A percentile compares a stretch with the other conserved stretches of the same genome.
Conservation (phyloP, 2,113 vertebrate genomes). For the Astur gentilis region DNA sequence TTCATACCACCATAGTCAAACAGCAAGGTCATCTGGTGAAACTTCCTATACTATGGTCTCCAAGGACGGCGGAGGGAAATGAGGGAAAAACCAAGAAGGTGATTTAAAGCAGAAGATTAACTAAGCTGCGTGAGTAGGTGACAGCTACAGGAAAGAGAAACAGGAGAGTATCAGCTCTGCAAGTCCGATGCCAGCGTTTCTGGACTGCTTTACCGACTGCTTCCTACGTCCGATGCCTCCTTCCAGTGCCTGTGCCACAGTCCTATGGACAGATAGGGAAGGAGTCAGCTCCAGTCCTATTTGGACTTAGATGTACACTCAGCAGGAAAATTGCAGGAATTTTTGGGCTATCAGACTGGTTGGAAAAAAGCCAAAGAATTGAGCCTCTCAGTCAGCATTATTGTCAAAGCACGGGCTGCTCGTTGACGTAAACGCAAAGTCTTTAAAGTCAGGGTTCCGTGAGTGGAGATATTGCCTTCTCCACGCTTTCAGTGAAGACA, state of each 20-base stretch:
- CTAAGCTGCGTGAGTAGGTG: neutral
- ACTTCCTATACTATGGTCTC: neutral
- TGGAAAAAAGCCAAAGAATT: neutral
- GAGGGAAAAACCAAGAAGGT: neutral
- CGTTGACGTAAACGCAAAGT: neutral
- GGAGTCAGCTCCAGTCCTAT: neutral
- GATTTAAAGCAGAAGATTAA: neutral
- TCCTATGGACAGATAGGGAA: neutral
- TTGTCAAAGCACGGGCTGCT: neutral
- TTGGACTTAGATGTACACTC: neutral
- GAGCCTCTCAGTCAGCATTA: neutral
- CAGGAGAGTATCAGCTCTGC: neutral
- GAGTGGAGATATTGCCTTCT: neutral
- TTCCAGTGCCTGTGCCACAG: neutral
- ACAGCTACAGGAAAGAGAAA: neutral
- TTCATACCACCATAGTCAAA: neutral
- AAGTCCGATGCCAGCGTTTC: neutral
- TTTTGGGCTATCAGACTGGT: neutral
- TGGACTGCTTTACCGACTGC: neutral
- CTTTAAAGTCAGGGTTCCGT: neutral
- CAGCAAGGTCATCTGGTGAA: neutral
- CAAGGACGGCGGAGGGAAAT: neutral
- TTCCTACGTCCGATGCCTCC: neutral
- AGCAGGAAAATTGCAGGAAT: neutral
- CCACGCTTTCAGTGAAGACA: neutral